Evolutionary conservation across 2,113 vertebrate genomes (phyloP), one percentile per base, ranked within the genome.

Genomic region (Serilophus lunatus): DNA sequence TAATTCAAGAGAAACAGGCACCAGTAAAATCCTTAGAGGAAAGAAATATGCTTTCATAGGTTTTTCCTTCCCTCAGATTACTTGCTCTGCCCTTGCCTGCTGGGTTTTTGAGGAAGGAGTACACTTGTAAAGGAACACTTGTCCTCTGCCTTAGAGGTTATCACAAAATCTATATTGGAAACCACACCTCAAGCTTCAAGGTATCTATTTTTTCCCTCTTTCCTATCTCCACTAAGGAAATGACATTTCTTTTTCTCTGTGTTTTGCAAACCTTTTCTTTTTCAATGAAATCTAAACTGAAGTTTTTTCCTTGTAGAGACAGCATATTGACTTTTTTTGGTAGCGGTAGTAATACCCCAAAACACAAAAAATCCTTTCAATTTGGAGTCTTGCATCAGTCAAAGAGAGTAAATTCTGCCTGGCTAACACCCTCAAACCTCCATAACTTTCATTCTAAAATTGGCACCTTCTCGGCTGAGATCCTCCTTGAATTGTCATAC

Each of bases 1-100:
- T 92, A 90, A 81, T 56, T 57, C 10, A 1, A 87, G 22, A 66
- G 68, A 81, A 72, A 95, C 20, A 89, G 51, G 90, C 66, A 86
- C 74, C 60, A 68, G 69, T 18, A 94, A 97, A 96, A 90, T 90
- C 96, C 86, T 88, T 71, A 70, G 91, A 95, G 57, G 85, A 54
- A 92, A 18, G 59, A 68, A 93, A 95, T 86, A 93, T 74, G 85
- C 70, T 93, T 97, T 95, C 91, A 88, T 72, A 61, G 85, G 63
- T 82, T 90, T 95, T 94, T 88, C 17, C n/a, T 12, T 13, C 75
- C 80, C 76, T 92, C 51, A 75, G 85, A 92, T 88, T 96, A 83
- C 57, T 80, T 83, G 77, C 24, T 86, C 69, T 90, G 71, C 38
- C 16, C 5, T 88, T 95, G 65, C 75, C 77, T 88, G 28, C 56